Evolutionary conservation across 2,797 vertebrate species (phyloP), one percentile per base, ranked within the genome.

Genomic region (Trachurus trachurus): DNA sequence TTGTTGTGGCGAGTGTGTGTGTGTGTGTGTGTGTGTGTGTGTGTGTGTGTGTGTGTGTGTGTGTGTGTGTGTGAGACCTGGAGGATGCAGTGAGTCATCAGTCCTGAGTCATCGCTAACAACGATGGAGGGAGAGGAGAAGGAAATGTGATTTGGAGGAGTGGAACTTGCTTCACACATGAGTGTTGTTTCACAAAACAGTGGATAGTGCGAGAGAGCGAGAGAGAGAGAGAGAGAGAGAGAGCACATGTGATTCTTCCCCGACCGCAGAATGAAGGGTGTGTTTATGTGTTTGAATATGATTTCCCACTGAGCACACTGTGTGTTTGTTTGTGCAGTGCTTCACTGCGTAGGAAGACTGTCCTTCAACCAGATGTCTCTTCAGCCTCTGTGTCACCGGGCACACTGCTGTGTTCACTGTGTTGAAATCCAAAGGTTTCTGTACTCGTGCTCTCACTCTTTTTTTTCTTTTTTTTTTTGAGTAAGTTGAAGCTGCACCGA

Each of bases 51-150:
- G 54, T 64, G 77, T 67, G 50, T 69, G 64, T 37, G 54, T 26
- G 45, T 65, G 58, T 42, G 26, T 44, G 52, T 58, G 1, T 44
- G 34, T 17, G 39, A 29, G 65, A 71, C 42, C 65, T 74, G 26
- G 58, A 87, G 70, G 81, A 78, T 74, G 84, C 31, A 9, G 73
- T 89, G 87, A 90, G 56, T 92, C 88, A 88, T 45, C 3, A 0
- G 54, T 72, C n/a, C 45, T 90, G 79, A 86, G 66, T 91, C 91
- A 89, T 80, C 76, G 11, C 71, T 53, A 21, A 69, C 64, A 76
- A 26, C 1, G 22, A 78, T 37, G 75, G 53, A 83, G 19, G 42
- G 63, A 64, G 67, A 64, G 57, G 54, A 71, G 42, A 15, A 57
- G 42, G 59, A 82, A 50, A 65, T 44, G 12, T 47, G 37, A 70